Percentiles rank a stretch among this genome's conserved stretches.
Conservation (phyloP, 2,797 vertebrate genomes). For the Oophaga sylvatica region DNA sequence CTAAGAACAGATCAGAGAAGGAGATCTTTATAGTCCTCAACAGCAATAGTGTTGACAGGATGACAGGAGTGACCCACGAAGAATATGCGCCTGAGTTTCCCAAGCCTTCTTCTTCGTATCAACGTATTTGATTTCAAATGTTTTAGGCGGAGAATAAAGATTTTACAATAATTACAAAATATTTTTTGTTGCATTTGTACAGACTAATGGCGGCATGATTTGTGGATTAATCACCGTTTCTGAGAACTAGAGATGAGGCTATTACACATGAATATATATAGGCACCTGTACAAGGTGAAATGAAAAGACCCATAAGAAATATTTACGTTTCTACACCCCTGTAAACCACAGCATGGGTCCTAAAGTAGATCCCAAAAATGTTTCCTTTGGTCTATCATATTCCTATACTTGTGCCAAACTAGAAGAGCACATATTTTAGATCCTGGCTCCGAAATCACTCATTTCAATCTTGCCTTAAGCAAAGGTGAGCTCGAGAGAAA, state of each 20-base stretch:
- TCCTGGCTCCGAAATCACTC: neutral
- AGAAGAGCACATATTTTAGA: neutral
- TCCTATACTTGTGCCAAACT: neutral
- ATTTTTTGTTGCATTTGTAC: neutral
- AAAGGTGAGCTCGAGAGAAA: neutral
- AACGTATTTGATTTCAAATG: neutral
- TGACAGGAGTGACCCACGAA: neutral
- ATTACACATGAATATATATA: neutral
- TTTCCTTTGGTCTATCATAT: neutral
- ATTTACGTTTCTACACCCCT: neutral
- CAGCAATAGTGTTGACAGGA: constrained; percentile 1
- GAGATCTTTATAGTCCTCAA: neutral
- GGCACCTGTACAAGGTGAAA: neutral
- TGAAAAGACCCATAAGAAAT: neutral
- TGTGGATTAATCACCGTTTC: neutral
- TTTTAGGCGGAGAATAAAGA: neutral
- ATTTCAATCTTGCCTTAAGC: neutral
- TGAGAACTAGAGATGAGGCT: neutral
- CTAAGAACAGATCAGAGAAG: neutral
- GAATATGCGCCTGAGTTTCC: neutral
- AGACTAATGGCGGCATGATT: neutral
- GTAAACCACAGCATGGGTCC: neutral
- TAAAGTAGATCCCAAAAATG: neutral
- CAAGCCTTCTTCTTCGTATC: neutral
- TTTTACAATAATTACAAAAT: neutral